These are phyloP conservation scores for Forbesichthys agassizii DNA, from an alignment of 2,113 vertebrate species.

Conservation along the genomic window DNA sequence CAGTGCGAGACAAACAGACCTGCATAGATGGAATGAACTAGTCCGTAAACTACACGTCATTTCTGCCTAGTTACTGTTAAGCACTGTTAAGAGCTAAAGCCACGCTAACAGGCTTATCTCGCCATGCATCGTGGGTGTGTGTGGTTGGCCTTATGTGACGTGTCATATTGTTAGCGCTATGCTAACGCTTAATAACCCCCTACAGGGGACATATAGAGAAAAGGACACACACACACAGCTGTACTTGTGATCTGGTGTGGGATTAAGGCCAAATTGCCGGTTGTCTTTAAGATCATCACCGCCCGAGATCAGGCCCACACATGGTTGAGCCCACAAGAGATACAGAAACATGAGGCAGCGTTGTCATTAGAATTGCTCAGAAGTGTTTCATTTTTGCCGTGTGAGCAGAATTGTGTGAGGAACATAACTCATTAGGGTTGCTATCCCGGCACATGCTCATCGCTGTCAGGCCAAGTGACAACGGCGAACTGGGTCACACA, in stretches of 20 bases:
- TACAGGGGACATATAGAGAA: background rate
- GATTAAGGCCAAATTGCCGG: constrained; percentile 57
- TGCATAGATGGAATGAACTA: no score
- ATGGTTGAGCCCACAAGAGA: constrained; percentile 9
- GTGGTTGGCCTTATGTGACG: constrained; percentile 14
- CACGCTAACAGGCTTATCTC: constrained; percentile 63
- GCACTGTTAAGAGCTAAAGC: constrained; percentile 54
- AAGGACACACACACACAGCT: constrained; percentile 12
- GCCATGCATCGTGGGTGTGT: constrained; percentile 25
- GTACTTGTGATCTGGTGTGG: constrained; percentile 28
- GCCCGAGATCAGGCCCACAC: constrained; percentile 32
- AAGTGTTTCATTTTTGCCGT: no score
- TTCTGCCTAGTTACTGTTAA: constrained; percentile 26
- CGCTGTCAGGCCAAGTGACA: no score
- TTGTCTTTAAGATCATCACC: constrained; percentile 45
- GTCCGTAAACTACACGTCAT: background rate
- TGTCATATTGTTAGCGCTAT: constrained; percentile 27
- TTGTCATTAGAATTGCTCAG: no score
- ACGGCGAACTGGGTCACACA: no score
- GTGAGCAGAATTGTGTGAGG: no score
- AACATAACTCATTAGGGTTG: no score
- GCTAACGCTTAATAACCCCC: constrained; percentile 3
- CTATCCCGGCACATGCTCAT: no score
- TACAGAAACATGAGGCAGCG: background rate
- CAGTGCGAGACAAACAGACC: no score